Evolutionary conservation across 2,113 vertebrate genomes (phyloP).

Genomic region (Larimichthys crocea): DNA sequence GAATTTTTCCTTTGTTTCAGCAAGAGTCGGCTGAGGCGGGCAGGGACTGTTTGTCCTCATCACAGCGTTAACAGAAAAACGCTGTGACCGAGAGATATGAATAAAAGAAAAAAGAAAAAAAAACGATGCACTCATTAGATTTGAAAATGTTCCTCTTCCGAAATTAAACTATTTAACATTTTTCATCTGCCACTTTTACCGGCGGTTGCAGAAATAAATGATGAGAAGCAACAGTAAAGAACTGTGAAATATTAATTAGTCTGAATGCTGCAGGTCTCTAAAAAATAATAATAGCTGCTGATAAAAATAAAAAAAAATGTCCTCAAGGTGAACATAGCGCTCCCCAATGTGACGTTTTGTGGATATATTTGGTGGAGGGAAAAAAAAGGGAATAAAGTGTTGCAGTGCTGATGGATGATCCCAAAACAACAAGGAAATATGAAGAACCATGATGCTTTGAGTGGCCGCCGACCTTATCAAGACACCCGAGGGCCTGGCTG

Average conservation of each 20-base stretch:
- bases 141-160: not conserved
- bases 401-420: slow-evolving; percentile 14
- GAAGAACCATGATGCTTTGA: slow-evolving; percentile 25
- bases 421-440: not conserved
- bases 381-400: not conserved
- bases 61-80: not conserved
- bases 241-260: slow-evolving; percentile 33
- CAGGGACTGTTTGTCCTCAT: slow-evolving; percentile 8
- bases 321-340: slow-evolving; percentile 20
- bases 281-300: slow-evolving; percentile 10
- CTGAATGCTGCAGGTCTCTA: not conserved
- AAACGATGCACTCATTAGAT: not conserved
- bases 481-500: slow-evolving; percentile 28
- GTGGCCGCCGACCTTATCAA: slow-evolving; percentile 50
- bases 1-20: slow-evolving; percentile 21
- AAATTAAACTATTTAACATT: slow-evolving; percentile 25
- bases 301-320: not conserved
- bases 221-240: not conserved
- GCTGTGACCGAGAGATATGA: not conserved
- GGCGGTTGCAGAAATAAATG: not conserved
- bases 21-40: not conserved
- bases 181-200: not conserved
- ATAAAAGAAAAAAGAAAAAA: not conserved
- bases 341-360: not conserved
- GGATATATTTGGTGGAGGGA: not conserved